Conservation (phyloP, 1,140 invertebrate species). For the Brachionus koreanus region DNA sequence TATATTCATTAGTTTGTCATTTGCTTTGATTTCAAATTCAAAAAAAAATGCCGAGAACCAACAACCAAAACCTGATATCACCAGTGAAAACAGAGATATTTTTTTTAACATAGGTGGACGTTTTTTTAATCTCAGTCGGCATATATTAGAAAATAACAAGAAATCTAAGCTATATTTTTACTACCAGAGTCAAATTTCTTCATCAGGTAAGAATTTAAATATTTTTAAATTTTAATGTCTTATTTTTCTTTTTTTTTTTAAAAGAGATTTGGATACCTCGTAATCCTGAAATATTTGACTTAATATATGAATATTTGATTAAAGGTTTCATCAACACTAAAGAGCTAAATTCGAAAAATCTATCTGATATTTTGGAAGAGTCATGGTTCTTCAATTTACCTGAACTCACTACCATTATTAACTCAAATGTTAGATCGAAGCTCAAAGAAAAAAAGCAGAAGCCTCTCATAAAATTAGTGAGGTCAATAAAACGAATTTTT, state of each 20-base stretch:
- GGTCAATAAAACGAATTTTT: background rate
- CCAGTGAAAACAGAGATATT: background rate
- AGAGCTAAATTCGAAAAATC: background rate
- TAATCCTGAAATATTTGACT: background rate
- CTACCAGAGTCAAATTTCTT: background rate
- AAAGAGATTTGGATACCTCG: constrained; percentile 14
- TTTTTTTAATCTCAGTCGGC: background rate
- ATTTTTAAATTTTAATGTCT: background rate
- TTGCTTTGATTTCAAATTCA: background rate
- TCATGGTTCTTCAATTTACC: background rate
- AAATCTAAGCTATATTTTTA: background rate
- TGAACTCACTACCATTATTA: background rate
- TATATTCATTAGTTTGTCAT: background rate
- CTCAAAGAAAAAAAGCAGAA: background rate
- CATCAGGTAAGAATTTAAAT: background rate
- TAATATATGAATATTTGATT: background rate
- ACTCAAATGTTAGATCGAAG: background rate
- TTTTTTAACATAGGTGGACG: constrained; percentile 3
- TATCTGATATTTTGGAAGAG: background rate
- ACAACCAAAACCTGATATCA: background rate
- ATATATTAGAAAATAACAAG: constrained; percentile 1
- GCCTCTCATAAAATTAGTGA: background rate
- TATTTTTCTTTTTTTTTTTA: background rate
- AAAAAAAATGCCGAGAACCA: background rate
- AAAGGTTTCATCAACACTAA: background rate